phyloP scores from a whole-genome alignment of 2,113 vertebrate genomes.

The Megatriorchis doriae region DNA sequence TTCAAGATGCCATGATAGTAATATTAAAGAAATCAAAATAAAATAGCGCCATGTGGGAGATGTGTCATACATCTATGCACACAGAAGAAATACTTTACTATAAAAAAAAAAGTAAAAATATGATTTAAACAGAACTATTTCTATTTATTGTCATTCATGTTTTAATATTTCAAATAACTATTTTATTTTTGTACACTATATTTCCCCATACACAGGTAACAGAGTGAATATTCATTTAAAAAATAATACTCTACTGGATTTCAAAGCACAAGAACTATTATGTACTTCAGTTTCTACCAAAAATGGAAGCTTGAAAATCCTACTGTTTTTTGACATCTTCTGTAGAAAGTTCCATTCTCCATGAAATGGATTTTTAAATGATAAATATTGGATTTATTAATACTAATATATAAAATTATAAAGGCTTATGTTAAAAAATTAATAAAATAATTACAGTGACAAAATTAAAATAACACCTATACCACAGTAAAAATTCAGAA shows the following conservation, averaged over 20 bases:
- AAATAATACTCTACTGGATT: background rate
- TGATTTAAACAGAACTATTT: background rate
- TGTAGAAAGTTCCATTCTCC: background rate
- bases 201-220: background rate
- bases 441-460: background rate
- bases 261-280: background rate
- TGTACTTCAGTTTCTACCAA: background rate
- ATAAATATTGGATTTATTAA: background rate
- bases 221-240: background rate
- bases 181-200: background rate
- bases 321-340: fast-evolving
- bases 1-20: background rate
- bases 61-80: background rate
- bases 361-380: background rate
- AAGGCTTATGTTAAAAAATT: background rate
- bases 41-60: background rate
- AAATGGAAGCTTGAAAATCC: background rate
- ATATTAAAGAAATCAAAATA: background rate
- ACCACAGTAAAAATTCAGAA: background rate
- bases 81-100: background rate
- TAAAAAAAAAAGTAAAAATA: background rate
- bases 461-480: background rate
- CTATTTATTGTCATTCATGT: background rate
- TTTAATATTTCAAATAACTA: background rate
- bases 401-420: background rate